Conservation (phyloP, 2,797 vertebrate genomes). For the Pteropus rufus region DNA sequence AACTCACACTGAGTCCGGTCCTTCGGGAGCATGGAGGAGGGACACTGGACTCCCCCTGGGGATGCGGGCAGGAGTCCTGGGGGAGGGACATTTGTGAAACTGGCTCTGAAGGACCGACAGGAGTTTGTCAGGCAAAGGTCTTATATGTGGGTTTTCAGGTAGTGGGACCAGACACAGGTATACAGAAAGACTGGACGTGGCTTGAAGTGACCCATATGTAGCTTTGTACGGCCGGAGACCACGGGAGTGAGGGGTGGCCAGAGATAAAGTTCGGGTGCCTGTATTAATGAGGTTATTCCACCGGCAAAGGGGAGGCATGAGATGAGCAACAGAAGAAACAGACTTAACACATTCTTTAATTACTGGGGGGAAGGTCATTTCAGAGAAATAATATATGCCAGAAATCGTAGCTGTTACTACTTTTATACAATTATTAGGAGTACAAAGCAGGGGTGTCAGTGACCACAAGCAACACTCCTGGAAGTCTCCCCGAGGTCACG, state of each 20-base stretch:
- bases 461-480: background rate
- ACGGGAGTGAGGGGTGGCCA: fast-evolving
- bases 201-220: background rate
- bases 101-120: background rate
- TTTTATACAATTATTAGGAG: background rate
- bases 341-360: background rate
- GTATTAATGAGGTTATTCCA: background rate
- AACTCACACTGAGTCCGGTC: background rate
- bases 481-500: background rate
- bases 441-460: background rate
- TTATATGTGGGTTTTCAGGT: background rate
- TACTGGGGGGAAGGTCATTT: background rate
- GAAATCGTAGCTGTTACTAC: background rate
- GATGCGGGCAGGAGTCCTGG: background rate
- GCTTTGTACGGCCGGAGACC: background rate
- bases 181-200: background rate
- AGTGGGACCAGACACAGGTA: background rate
- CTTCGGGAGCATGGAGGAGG: background rate
- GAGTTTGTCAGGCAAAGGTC: background rate
- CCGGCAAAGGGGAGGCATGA: background rate
- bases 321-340: background rate
- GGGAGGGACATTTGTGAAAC: background rate
- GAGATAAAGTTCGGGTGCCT: background rate
- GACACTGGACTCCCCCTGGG: background rate
- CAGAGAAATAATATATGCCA: background rate